Evolutionary conservation across 2,113 vertebrate genomes (phyloP).

Genomic region (Toxostoma redivivum): DNA sequence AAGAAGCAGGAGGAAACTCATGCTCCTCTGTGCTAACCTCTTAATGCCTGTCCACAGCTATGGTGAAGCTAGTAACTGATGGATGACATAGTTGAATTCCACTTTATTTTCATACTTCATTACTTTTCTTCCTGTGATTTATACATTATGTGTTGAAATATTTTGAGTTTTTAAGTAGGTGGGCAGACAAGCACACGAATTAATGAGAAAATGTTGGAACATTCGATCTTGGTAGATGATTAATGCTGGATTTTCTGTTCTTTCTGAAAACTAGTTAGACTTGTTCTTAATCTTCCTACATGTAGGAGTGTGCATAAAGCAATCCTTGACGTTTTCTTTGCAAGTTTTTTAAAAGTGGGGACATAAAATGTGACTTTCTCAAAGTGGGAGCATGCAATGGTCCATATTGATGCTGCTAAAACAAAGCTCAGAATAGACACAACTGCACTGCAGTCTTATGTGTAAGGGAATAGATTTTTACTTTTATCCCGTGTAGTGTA

Average conservation of each 20-base stretch:
- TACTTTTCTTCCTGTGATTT: background rate
- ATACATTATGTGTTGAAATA: conserved; percentile 7
- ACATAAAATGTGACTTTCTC: background rate
- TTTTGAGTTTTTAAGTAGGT: background rate
- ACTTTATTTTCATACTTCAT: background rate
- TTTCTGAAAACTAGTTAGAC: background rate
- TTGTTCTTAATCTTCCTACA: background rate
- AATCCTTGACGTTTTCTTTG: background rate
- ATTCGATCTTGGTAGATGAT: background rate
- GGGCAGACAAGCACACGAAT: background rate
- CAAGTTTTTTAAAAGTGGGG: background rate
- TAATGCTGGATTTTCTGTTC: conserved; percentile 2
- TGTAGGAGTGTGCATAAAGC: background rate
- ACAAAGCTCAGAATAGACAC: background rate
- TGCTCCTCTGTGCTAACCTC: background rate
- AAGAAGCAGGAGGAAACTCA: background rate
- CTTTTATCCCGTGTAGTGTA: background rate
- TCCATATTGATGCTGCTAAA: background rate
- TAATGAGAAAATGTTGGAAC: background rate
- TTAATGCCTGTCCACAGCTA: background rate
- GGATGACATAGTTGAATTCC: background rate
- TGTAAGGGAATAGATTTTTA: background rate
- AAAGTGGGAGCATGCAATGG: background rate
- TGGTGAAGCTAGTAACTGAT: background rate
- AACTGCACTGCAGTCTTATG: background rate